phyloP scores from a whole-genome alignment of 1,140 invertebrate genomes.

The Neodiprion pinetum region DNA sequence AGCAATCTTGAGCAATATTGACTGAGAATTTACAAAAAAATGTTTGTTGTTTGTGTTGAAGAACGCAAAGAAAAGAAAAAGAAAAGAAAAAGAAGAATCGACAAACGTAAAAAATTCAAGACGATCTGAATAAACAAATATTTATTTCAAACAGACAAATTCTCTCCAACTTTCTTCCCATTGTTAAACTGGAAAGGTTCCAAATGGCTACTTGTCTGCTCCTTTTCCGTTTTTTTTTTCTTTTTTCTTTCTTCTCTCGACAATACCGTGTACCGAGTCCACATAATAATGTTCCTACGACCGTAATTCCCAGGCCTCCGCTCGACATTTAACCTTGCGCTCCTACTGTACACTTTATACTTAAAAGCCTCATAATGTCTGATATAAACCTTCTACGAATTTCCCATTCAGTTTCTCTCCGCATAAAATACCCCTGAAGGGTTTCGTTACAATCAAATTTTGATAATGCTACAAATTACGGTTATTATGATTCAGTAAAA shows the following conservation, averaged over 20 bases:
- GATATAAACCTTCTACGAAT: too few relatives aligned
- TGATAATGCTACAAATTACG: too few relatives aligned
- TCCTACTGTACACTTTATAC: background rate
- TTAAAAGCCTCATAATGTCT: too few relatives aligned
- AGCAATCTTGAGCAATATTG: too few relatives aligned
- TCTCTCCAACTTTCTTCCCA: background rate
- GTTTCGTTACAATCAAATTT: too few relatives aligned
- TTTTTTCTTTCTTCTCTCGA: background rate
- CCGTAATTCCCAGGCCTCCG: background rate
- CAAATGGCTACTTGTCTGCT: too few relatives aligned
- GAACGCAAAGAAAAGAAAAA: background rate
- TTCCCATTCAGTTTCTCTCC: too few relatives aligned
- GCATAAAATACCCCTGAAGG: too few relatives aligned
- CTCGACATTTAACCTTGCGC: conserved; percentile 4
- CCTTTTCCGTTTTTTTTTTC: background rate
- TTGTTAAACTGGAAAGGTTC: too few relatives aligned
- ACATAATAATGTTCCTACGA: background rate
- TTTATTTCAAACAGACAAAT: background rate
- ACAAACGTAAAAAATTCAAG: background rate
- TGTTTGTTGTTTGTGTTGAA: background rate
- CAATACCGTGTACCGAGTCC: too few relatives aligned
- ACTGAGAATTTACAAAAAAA: too few relatives aligned
- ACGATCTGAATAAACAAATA: background rate
- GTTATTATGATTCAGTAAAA: too few relatives aligned
- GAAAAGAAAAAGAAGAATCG: background rate